Conservation (phyloP, 2,888 invertebrate species). For the Drosophila histrio region DNA sequence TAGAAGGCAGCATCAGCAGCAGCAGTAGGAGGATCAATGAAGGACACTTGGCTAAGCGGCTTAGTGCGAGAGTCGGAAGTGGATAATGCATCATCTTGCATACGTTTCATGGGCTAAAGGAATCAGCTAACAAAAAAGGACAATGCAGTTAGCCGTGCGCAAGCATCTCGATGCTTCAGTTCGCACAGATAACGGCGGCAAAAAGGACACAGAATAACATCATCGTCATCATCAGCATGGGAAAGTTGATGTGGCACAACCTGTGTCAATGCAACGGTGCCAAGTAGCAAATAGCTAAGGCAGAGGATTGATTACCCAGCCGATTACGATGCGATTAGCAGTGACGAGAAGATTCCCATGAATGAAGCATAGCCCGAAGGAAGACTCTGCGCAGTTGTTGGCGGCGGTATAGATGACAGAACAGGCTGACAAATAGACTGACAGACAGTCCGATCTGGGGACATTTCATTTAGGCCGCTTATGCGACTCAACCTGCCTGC, state of each 20-base stretch:
- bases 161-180: constrained; percentile 75
- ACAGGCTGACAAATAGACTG: constrained; percentile 3
- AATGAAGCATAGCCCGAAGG: constrained; percentile 41
- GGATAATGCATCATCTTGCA: constrained; percentile 77
- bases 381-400: constrained; percentile 5
- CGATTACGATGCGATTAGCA: constrained; percentile 65
- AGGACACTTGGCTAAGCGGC: constrained; percentile 76
- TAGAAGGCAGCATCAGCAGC: not conserved
- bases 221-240: constrained; percentile 53
- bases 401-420: constrained; percentile 59
- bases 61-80: constrained; percentile 65
- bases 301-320: constrained; percentile 66
- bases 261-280: constrained; percentile 72
- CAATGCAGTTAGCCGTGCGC: constrained; percentile 82
- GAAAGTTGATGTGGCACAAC: constrained; percentile 54
- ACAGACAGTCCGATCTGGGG: constrained; percentile 7
- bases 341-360: constrained; percentile 58
- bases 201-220: constrained; percentile 72
- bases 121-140: constrained; percentile 61
- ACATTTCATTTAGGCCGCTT: constrained; percentile 49
- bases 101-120: constrained; percentile 25
- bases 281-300: constrained; percentile 48
- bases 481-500: constrained; percentile 45
- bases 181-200: constrained; percentile 77
- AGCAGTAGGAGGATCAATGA: constrained; percentile 33